Conservation (phyloP, 2,888 invertebrate species). For the Neelides folsomi region DNA sequence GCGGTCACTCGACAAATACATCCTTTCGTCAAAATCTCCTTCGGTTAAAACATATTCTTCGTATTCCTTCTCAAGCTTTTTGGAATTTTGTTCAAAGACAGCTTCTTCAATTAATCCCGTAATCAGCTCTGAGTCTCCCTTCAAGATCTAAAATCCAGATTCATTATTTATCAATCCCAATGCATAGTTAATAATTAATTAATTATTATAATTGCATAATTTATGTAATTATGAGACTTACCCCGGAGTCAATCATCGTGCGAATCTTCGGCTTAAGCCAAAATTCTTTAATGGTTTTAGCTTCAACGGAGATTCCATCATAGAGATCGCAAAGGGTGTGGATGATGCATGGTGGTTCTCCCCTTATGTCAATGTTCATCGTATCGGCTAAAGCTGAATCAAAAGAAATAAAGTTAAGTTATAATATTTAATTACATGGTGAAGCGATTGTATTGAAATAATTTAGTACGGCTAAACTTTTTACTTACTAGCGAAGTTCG, state of each 20-base stretch:
- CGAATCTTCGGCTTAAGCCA: slow-evolving; percentile 66
- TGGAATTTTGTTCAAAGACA: slow-evolving; percentile 72
- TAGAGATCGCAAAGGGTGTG: slow-evolving; percentile 65
- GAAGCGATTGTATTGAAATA: not conserved
- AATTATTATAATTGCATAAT: not conserved
- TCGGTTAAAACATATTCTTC: slow-evolving; percentile 79
- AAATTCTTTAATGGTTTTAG: slow-evolving; percentile 78
- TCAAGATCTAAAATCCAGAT: slow-evolving; percentile 47
- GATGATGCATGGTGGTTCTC: slow-evolving; percentile 67
- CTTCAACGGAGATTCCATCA: slow-evolving; percentile 72
- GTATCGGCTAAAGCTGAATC: slow-evolving; percentile 50
- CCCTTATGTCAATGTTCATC: slow-evolving; percentile 46
- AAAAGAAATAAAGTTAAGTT: not conserved
- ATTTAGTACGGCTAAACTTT: not conserved
- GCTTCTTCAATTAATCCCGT: slow-evolving; percentile 62
- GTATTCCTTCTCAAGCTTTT: slow-evolving; percentile 71
- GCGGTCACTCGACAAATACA: slow-evolving; percentile 52
- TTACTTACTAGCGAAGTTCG: slow-evolving; percentile 56
- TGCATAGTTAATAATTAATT: not conserved
- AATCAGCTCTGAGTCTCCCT: slow-evolving; percentile 56
- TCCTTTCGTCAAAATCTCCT: slow-evolving; percentile 92
- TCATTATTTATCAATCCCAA: not conserved
- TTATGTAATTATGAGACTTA: slow-evolving; percentile 36
- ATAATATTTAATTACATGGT: not conserved
- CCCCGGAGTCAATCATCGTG: slow-evolving; percentile 57